Percentiles rank a stretch among this genome's conserved stretches.
phyloP scores from a whole-genome alignment of 2,113 vertebrate genomes.

The Ranitomeya variabilis region DNA sequence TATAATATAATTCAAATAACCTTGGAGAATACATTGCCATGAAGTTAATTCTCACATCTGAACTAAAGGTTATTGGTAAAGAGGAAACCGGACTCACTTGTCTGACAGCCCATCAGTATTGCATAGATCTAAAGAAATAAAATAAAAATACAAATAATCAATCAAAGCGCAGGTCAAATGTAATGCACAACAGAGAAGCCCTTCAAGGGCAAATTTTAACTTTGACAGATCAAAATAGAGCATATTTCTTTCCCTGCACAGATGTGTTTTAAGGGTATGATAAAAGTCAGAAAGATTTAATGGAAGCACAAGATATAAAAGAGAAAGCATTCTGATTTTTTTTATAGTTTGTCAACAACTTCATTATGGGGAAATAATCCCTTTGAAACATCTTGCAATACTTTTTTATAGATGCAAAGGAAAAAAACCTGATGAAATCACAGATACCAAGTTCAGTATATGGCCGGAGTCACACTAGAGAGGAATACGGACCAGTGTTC shows the following conservation, averaged over 20 bases:
- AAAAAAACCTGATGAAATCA: background rate
- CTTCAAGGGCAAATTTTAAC: slow-evolving; percentile 48
- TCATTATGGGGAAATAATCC: slow-evolving; percentile 50
- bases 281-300: slow-evolving; percentile 58
- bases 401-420: slow-evolving; percentile 28
- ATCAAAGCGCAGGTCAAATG: slow-evolving; percentile 48
- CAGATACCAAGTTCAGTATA: background rate
- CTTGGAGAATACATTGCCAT: slow-evolving; percentile 44
- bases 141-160: slow-evolving; percentile 50
- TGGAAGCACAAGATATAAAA: slow-evolving; percentile 49
- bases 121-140: slow-evolving; percentile 38
- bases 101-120: slow-evolving; percentile 43
- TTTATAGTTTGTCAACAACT: slow-evolving; percentile 55
- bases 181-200: slow-evolving; percentile 24
- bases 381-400: slow-evolving; percentile 44
- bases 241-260: slow-evolving; percentile 27
- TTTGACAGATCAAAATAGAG: slow-evolving; percentile 43
- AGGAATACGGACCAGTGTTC: no score
- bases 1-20: slow-evolving; percentile 52
- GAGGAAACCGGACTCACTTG: slow-evolving; percentile 45
- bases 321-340: slow-evolving; percentile 38
- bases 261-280: slow-evolving; percentile 52
- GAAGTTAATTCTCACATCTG: slow-evolving; percentile 23
- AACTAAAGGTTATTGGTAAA: slow-evolving; percentile 42
- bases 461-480: no score